A percentile compares a stretch with the other conserved stretches of the same genome.
Conservation (phyloP, 2,888 invertebrate genomes). For the Ophion costatus region DNA sequence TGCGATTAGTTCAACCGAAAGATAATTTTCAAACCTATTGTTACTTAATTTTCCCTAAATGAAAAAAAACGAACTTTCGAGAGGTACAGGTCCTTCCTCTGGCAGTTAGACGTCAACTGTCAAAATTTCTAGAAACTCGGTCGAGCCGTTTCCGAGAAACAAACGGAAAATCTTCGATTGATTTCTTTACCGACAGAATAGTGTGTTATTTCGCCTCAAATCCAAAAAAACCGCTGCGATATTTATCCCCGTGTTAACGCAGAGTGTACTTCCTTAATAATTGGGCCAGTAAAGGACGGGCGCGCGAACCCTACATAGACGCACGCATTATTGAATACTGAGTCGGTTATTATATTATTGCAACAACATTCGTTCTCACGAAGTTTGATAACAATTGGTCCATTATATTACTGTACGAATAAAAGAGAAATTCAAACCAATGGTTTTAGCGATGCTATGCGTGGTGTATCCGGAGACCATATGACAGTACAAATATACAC, state of each 20-base stretch:
- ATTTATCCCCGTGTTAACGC: background rate
- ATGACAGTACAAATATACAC: slow-evolving; percentile 40
- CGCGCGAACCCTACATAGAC: background rate
- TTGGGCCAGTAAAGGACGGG: background rate
- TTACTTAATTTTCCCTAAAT: too few relatives aligned
- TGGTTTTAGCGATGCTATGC: slow-evolving; percentile 52
- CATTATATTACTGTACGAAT: slow-evolving; percentile 36
- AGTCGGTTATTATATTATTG: slow-evolving; percentile 50
- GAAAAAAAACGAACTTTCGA: too few relatives aligned
- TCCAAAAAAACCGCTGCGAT: background rate
- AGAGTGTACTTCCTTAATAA: background rate
- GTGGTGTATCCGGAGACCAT: slow-evolving; percentile 28
- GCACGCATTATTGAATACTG: slow-evolving; percentile 16
- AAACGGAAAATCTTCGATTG: too few relatives aligned
- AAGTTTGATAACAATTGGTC: slow-evolving; percentile 50
- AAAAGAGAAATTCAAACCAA: slow-evolving; percentile 61
- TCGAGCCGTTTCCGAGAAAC: too few relatives aligned
- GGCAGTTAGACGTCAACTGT: too few relatives aligned
- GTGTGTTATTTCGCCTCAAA: background rate
- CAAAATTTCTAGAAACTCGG: too few relatives aligned
- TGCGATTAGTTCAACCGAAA: too few relatives aligned
- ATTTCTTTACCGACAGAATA: too few relatives aligned
- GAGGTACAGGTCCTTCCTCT: too few relatives aligned
- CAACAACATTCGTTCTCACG: slow-evolving; percentile 32
- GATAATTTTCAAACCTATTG: too few relatives aligned